phyloP scores from a whole-genome alignment of 1,140 invertebrate species.

The Spodoptera litura region DNA sequence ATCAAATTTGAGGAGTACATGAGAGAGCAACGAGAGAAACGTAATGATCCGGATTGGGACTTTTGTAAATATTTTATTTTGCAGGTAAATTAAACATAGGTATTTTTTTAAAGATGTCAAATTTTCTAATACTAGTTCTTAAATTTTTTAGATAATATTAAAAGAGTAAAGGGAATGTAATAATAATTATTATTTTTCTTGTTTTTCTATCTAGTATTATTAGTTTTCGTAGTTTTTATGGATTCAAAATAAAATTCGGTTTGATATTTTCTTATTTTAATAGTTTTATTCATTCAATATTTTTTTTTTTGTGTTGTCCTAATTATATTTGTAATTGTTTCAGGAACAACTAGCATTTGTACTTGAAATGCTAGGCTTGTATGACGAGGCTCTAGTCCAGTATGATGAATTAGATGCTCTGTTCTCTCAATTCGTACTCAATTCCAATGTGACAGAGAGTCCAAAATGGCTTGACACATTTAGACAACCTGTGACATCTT shows the following conservation, averaged over 20 bases:
- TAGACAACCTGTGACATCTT: conserved; percentile 91
- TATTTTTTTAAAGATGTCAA: too few species aligned
- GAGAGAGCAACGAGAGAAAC: conserved; percentile 94
- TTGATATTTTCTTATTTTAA: too few species aligned
- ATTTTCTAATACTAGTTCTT: too few species aligned
- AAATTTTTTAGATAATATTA: too few species aligned
- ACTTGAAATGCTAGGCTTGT: conserved; percentile 96
- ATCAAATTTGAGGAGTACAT: conserved; percentile 96
- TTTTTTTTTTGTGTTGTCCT: neutral
- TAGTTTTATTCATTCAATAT: too few species aligned
- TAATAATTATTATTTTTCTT: too few species aligned
- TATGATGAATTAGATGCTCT: conserved; percentile 99
- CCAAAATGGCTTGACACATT: conserved; percentile 93
- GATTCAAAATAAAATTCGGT: too few species aligned
- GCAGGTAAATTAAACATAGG: conserved; percentile 88
- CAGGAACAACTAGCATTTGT: conserved; percentile 98
- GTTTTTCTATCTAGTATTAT: too few species aligned
- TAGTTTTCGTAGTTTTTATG: too few species aligned
- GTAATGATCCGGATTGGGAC: conserved; percentile 96
- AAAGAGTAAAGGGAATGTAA: too few species aligned
- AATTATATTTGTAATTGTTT: conserved; percentile 56
- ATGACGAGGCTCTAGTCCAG: conserved; percentile 97
- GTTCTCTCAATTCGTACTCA: conserved; percentile 98
- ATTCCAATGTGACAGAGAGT: conserved; percentile 94
- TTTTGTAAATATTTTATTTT: conserved; percentile 98